Evolutionary conservation across 2,797 vertebrate species (phyloP).

Genomic region (Acanthopagrus latus): DNA sequence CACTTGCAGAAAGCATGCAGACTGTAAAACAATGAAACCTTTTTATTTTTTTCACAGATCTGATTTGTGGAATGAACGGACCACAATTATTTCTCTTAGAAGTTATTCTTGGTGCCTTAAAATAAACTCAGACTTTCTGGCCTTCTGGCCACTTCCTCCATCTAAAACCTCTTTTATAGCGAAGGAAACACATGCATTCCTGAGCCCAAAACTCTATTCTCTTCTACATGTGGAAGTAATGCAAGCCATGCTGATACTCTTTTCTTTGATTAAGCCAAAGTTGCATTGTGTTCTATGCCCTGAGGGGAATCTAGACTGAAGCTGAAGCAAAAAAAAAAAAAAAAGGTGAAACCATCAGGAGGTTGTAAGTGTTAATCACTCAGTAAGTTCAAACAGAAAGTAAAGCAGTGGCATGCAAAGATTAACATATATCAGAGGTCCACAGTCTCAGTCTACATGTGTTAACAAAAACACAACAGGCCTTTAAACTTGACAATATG

Average conservation of each 20-base stretch:
- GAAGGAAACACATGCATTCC: constrained; percentile 21
- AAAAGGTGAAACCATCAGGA: neutral
- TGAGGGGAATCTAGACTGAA: neutral
- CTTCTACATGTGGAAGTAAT: neutral
- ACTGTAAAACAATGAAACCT: neutral
- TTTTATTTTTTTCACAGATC: neutral
- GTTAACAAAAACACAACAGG: neutral
- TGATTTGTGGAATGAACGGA: neutral
- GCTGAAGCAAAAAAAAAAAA: neutral
- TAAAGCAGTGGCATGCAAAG: neutral
- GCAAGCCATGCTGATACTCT: neutral
- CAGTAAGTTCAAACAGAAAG: neutral
- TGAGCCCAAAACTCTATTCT: neutral
- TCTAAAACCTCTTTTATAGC: constrained; percentile 12
- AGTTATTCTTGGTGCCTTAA: neutral
- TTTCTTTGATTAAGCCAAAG: no score
- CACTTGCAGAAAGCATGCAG: neutral
- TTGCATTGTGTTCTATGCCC: neutral
- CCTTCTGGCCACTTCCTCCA: constrained; percentile 30
- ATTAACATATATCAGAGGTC: neutral
- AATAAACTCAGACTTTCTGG: constrained; percentile 12
- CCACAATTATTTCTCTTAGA: constrained; percentile 14
- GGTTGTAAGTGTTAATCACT: no score
- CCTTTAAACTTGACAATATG: neutral
- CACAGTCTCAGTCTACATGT: neutral